Base-by-base conservation (phyloP, 2,888 invertebrate species). In the Hydropsyche betteni region DNA sequence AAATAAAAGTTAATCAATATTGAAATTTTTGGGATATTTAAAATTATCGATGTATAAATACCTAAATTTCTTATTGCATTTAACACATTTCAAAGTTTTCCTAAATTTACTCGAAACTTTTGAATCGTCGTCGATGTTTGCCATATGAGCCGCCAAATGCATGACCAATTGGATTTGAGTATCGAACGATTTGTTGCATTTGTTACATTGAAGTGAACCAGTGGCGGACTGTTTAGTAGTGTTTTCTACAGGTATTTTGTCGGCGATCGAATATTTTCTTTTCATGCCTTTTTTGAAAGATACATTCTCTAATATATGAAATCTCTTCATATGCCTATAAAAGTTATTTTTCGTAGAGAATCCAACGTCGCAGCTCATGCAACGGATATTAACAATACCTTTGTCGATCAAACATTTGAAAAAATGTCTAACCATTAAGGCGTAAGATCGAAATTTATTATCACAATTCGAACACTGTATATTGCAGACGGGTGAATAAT, bases 111-210 rank as follows among this genome's bases (percentile, higher is more conserved):
- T 14, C 24, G 55, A 16, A 24, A 74, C 81, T 10, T 80, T 69
- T 5, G 44, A 81, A 3, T 78, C 79, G 14, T 83, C 84, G 8
- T 85, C 85, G 5, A 83, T 82, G 72, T 84, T 83, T 2, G 86
- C 83, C 82, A 87, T 84, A 77, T 88, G 88, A 12, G 83, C 84
- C 0, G 86, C 85, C 24, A 88, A 80, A 78, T 88, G 88, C 74
- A 81, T 82, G 73, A 87, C 85, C 16, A 88, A 83, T 75, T 81
- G 79, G 8, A 84, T 85, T 77, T 87, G 86, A 4, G 84, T 81
- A 4, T 82, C 78, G 55, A 87, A 81, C 79, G 83, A 83, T 80
- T 83, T 83, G 69, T 77, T 81, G 77, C 88, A 88, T 81, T 87
- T 84, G 36, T 86, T 83, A 80, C 88, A 87, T 71, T 85, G 83